A percentile compares a stretch with the other conserved stretches of the same genome.
phyloP scores from a whole-genome alignment of 2,113 vertebrate genomes.

The Oplegnathus fasciatus region DNA sequence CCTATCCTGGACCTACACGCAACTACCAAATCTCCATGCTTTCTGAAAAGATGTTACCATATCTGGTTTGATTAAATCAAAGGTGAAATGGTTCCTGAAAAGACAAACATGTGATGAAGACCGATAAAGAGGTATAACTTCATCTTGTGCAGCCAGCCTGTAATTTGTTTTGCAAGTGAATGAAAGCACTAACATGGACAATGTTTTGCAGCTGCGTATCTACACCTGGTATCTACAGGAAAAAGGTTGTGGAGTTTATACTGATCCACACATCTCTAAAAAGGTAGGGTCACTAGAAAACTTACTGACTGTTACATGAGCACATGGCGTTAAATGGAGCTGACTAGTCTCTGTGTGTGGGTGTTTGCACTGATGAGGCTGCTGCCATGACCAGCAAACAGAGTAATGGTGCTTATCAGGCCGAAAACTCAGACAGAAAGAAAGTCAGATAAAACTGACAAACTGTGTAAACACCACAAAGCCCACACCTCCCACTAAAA shows the following conservation, averaged over 20 bases:
- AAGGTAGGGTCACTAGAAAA: conserved; percentile 29
- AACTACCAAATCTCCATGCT: neutral
- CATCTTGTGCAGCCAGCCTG: neutral
- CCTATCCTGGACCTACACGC: neutral
- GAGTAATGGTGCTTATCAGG: conserved; percentile 59
- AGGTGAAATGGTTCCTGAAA: neutral
- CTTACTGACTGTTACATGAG: conserved; percentile 24
- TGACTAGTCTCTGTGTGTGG: conserved; percentile 40
- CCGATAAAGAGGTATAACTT: neutral
- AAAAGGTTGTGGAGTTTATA: neutral
- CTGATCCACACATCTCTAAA: conserved; percentile 13
- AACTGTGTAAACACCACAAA: conserved; percentile 39
- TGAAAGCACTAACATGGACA: neutral
- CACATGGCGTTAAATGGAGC: conserved; percentile 38
- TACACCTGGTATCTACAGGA: neutral
- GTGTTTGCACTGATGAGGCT: conserved; percentile 50
- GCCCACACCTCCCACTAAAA: conserved; percentile 20
- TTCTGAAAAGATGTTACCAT: neutral
- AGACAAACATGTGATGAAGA: neutral
- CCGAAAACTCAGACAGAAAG: conserved; percentile 39
- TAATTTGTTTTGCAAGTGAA: conserved; percentile 13
- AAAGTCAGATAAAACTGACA: conserved; percentile 51
- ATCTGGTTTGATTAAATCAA: neutral
- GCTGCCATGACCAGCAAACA: conserved; percentile 61
- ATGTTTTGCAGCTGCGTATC: conserved; percentile 21